A percentile compares a stretch with the other conserved stretches of the same genome.
Evolutionary conservation across 2,888 invertebrate species (phyloP).

Genomic region (Ptycholaimellus sp.): DNA sequence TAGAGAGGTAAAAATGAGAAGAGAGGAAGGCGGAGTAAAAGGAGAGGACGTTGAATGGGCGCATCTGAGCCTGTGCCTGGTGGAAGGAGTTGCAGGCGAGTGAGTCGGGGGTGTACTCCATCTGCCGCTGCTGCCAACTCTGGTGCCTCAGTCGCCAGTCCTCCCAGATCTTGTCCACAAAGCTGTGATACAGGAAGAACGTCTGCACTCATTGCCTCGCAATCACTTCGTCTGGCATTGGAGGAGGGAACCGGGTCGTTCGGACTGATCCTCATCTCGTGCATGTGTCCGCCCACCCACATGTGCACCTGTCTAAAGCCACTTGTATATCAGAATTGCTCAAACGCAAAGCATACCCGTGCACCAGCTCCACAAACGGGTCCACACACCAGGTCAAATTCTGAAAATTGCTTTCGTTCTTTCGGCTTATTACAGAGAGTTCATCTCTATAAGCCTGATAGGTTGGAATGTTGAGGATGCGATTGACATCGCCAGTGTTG

Average conservation of each 20-base stretch:
- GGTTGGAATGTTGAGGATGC: too few species aligned
- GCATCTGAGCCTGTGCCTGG: not conserved
- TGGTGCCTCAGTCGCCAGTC: conserved; percentile 5
- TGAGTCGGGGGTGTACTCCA: not conserved
- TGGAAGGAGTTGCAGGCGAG: conserved; percentile 5
- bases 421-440: too few species aligned
- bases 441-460: too few species aligned
- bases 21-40: too few species aligned
- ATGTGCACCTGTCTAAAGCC: conserved; percentile 10
- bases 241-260: conserved; percentile 21
- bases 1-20: too few species aligned
- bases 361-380: conserved; percentile 15
- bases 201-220: too few species aligned
- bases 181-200: conserved; percentile 19
- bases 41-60: too few species aligned
- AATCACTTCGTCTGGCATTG: too few species aligned
- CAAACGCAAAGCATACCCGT: not conserved
- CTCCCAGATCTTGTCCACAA: conserved; percentile 20
- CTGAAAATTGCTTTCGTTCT: too few species aligned
- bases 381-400: conserved; percentile 9
- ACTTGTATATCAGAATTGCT: not conserved
- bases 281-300: conserved; percentile 16
- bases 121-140: conserved; percentile 2
- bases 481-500: too few species aligned
- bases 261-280: conserved; percentile 13